These are phyloP conservation scores for Monochamus saltuarius DNA, from an alignment of 1,140 invertebrate species.

Conservation along the genomic window DNA sequence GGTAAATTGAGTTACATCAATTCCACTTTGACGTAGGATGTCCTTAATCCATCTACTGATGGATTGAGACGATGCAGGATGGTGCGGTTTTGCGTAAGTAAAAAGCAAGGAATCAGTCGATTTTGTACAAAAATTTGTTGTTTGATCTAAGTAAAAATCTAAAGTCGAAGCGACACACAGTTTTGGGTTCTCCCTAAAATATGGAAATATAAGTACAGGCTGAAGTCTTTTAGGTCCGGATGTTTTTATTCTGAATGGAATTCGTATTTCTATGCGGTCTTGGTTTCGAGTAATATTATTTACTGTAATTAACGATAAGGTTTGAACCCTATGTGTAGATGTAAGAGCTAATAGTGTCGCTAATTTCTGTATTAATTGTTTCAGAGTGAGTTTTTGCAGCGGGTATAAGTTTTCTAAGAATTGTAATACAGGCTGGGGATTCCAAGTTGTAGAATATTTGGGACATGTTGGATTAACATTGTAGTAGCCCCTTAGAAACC, in stretches of 20 bases:
- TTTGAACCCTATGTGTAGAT: conserved; percentile 10
- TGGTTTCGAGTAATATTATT: conserved; percentile 1
- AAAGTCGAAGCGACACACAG: conserved; percentile 10
- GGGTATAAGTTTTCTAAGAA: conserved; percentile 6
- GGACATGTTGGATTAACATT: neutral
- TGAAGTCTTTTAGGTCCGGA: conserved; percentile 9
- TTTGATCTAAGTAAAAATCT: conserved; percentile 7
- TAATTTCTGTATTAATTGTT: conserved; percentile 7
- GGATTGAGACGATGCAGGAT: conserved; percentile 25
- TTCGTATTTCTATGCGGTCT: conserved; percentile 6
- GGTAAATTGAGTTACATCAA: conserved; percentile 22
- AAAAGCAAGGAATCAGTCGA: neutral
- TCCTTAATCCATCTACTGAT: conserved; percentile 34
- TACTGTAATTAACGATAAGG: conserved; percentile 5
- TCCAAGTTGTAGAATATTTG: conserved; percentile 11
- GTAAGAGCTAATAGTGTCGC: conserved; percentile 4
- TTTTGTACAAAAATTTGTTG: neutral
- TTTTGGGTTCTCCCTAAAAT: conserved; percentile 15
- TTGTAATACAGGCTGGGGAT: conserved; percentile 2
- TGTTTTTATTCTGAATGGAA: conserved; percentile 11
- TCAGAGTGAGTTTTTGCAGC: neutral
- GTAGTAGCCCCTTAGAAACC: conserved; percentile 3
- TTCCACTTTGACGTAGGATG: conserved; percentile 20
- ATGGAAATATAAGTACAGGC: conserved; percentile 9
- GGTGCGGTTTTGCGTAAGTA: conserved; percentile 28